These are phyloP conservation scores for Rhizoglyphus robini DNA, from an alignment of 1,140 invertebrate genomes.

Conservation along the genomic window DNA sequence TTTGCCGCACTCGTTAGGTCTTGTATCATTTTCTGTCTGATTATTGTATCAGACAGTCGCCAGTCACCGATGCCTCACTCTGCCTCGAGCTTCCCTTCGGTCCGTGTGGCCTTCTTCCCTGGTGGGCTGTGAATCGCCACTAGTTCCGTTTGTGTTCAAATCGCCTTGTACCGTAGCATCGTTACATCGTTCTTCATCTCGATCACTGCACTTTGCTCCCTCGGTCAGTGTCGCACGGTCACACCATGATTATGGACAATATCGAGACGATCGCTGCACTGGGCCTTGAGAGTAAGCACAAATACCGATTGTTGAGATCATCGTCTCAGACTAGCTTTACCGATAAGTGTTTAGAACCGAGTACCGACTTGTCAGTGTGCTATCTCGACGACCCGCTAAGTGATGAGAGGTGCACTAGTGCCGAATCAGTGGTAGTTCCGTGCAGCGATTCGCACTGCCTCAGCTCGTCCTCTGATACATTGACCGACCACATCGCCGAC, in stretches of 20 bases:
- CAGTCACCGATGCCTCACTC: not conserved
- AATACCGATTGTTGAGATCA: not conserved
- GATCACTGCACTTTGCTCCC: not conserved
- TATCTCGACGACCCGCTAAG: not conserved
- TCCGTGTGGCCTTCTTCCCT: too few species aligned
- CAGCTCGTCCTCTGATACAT: not conserved
- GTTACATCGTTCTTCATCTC: not conserved
- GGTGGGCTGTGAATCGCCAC: too few species aligned
- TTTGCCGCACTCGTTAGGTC: not conserved
- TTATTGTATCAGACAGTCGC: not conserved
- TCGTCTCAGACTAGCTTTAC: constrained; percentile 4
- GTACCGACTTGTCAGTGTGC: not conserved
- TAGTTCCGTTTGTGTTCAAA: too few species aligned
- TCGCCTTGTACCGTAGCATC: not conserved
- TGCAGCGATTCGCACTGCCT: not conserved
- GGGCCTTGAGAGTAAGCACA: constrained; percentile 4
- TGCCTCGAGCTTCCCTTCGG: not conserved
- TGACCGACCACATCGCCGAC: not conserved
- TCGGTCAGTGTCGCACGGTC: not conserved
- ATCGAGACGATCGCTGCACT: not conserved
- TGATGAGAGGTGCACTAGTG: not conserved
- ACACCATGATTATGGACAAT: constrained; percentile 7
- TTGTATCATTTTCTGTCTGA: not conserved
- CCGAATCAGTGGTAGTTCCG: not conserved
- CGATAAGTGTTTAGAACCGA: not conserved